These are phyloP conservation scores for Ericerus pela DNA, from an alignment of 1,140 invertebrate genomes.

Conservation along the genomic window DNA sequence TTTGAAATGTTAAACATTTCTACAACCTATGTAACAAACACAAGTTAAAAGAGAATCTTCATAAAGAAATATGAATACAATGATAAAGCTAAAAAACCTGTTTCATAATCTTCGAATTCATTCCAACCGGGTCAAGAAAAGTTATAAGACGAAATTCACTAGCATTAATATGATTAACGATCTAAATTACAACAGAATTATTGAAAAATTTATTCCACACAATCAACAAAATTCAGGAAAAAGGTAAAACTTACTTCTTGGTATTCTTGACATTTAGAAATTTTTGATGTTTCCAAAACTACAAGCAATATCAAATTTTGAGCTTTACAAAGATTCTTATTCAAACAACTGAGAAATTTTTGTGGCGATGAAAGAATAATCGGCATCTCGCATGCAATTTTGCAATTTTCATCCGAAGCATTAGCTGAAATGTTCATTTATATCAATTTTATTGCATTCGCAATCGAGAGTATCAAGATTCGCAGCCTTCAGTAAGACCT, in stretches of 20 bases:
- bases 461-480: background rate
- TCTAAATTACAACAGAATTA: no score
- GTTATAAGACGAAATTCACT: no score
- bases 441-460: background rate
- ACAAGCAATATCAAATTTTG: background rate
- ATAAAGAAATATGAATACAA: background rate
- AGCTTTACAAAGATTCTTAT: background rate
- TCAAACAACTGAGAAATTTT: background rate
- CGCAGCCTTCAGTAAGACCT: no score
- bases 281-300: background rate
- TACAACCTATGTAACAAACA: background rate
- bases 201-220: background rate
- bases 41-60: background rate
- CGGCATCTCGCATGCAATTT: background rate
- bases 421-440: background rate
- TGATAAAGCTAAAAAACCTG: background rate
- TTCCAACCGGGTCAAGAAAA: background rate
- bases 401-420: background rate
- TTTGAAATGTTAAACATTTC: background rate
- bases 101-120: background rate
- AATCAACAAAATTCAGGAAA: background rate
- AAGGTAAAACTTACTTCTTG: background rate
- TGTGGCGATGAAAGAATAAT: background rate
- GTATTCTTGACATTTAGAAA: background rate
- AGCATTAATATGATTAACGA: no score